These are phyloP conservation scores for Byasa hedistus DNA, from an alignment of 2,888 invertebrate species.

Conservation along the genomic window DNA sequence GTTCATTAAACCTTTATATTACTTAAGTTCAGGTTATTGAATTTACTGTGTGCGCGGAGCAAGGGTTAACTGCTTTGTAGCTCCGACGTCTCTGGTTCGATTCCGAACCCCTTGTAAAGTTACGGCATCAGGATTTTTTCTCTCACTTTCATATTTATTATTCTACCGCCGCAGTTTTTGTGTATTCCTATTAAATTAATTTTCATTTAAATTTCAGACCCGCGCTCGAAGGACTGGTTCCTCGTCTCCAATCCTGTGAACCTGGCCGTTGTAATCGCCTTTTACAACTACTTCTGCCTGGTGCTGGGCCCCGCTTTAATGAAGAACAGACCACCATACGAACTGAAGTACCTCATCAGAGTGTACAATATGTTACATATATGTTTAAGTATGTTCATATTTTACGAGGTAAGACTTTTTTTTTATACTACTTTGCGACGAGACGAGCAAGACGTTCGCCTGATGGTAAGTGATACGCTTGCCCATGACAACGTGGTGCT, in stretches of 20 bases:
- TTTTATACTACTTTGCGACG: no score
- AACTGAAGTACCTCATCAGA: constrained; percentile 82
- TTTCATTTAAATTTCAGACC: constrained; percentile 72
- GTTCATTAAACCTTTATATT: background rate
- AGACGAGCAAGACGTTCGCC: no score
- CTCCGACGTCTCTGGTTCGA: background rate
- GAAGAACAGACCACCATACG: constrained; percentile 82
- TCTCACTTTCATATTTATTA: no score
- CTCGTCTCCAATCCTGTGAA: constrained; percentile 84
- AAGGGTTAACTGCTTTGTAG: background rate
- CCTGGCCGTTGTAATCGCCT: constrained; percentile 70
- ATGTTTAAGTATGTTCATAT: constrained; percentile 33
- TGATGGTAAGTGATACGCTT: no score
- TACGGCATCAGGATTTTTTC: no score
- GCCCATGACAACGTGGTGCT: no score
- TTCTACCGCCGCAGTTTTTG: no score
- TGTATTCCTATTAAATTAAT: background rate
- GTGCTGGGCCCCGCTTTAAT: constrained; percentile 86
- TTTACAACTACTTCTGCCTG: constrained; percentile 85
- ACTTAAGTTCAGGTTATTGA: background rate
- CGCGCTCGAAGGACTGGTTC: constrained; percentile 82
- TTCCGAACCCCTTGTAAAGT: no score
- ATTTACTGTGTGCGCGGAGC: background rate
- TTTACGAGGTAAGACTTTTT: constrained; percentile 40
- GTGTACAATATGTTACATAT: constrained; percentile 86